Conservation (phyloP, 1,140 invertebrate genomes). For the Macrobrachium rosenbergii region DNA sequence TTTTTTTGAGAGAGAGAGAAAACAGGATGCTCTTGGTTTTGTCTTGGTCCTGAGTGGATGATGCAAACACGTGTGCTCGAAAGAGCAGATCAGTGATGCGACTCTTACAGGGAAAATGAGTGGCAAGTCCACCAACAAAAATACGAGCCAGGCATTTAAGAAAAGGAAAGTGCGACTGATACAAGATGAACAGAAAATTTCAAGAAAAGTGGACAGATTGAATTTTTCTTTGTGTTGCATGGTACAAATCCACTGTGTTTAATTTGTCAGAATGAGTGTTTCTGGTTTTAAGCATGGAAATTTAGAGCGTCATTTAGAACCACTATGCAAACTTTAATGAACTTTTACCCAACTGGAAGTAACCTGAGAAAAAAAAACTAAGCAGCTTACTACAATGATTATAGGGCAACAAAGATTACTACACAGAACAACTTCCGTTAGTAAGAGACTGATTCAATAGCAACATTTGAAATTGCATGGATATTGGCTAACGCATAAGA, state of each 20-base stretch:
- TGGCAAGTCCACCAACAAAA: conserved; percentile 9
- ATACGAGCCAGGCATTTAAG: conserved; percentile 14
- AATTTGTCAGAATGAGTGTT: conserved; percentile 37
- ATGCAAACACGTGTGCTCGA: too few species aligned
- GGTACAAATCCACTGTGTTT: conserved; percentile 28
- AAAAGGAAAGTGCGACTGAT: conserved; percentile 28
- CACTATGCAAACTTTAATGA: conserved; percentile 49
- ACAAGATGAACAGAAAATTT: conserved; percentile 28
- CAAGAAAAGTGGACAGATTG: conserved; percentile 36
- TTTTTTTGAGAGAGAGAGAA: too few species aligned
- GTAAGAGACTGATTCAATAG: conserved; percentile 27
- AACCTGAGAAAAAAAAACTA: conserved; percentile 36
- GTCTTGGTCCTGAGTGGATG: too few species aligned
- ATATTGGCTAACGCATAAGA: conserved; percentile 36
- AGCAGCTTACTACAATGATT: conserved; percentile 41
- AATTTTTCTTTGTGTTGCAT: conserved; percentile 35
- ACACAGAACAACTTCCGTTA: conserved; percentile 34
- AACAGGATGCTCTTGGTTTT: too few species aligned
- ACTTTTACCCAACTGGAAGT: conserved; percentile 40
- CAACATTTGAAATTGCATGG: conserved; percentile 40
- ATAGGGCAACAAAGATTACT: conserved; percentile 38
- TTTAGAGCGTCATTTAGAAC: conserved; percentile 42
- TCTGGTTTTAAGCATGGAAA: conserved; percentile 26
- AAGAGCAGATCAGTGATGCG: too few species aligned
- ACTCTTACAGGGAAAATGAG: conserved; percentile 30